Base-by-base conservation (phyloP, 1,140 invertebrate species). In the Diorhabda sublineata region DNA sequence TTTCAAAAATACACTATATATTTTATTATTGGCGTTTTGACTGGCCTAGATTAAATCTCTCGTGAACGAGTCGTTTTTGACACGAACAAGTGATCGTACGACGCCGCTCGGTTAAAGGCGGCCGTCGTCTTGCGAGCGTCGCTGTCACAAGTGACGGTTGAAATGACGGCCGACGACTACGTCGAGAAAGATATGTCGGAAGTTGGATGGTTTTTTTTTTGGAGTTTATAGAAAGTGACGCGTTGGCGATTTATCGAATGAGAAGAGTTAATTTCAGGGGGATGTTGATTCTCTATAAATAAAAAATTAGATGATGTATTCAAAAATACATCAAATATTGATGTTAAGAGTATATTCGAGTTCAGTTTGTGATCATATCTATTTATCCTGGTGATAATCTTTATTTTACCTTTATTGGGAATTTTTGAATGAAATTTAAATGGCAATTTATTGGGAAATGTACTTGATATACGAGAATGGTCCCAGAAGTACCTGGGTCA, bases 111-210 rank as follows among this genome's bases (percentile, higher is more conserved):
- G 47, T 52, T 52, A n/a, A 52, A 52, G 47, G 47, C 47, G n/a
- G 6, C 47, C 47, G 47, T 52, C 47, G 47, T 52, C 47, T 52
- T 52, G 47, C 47, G 6, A 52, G n/a, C 47, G n/a, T 52, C 47
- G 47, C 47, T 52, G 47, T 52, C 47, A 52, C n/a, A 52, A 52
- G 47, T 52, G 47, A 52, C 47, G 47, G 2, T n/a, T 4, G 3
- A n/a, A 52, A 52, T 52, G 47, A 52, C 47, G 47, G 47, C 47
- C 47, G 47, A 52, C 47, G 47, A 52, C 47, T 52, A 52, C 47
- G n/a, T 8, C 47, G 47, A 52, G 47, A 52, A 52, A 52, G 47
- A 52, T 52, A n/a, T 8, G 47, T 52, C 47, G 47, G 47, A 52
- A 52, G 47, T 52, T n/a, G 47, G n/a, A 52, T 52, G 47, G 6